Base-by-base conservation (phyloP, 2,797 vertebrate genomes). In the Zenarchopterus dispar region DNA sequence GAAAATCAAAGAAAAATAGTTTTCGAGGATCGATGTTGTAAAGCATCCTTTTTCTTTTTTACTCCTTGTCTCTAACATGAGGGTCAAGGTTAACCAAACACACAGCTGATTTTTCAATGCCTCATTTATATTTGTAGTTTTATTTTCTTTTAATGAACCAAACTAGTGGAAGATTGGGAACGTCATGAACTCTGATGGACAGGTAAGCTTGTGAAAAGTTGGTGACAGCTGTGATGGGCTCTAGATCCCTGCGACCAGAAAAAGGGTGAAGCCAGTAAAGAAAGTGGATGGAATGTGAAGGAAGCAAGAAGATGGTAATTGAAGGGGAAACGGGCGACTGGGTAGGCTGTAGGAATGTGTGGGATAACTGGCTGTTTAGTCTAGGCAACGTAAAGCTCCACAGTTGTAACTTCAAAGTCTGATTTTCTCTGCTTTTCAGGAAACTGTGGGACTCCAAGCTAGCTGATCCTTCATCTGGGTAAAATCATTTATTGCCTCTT, bases 381-480 rank as follows among this genome's bases (percentile, higher is more conserved):
- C 60, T 77, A 22, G 51, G 62, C 4, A 9, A 70, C 56, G 28
- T 78, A 67, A 73, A 80, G 70, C 66, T 51, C 26, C 26, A 54
- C 13, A 21, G 17, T 39, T 62, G 4, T 47, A 33, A 63, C 51
- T 23, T 10, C 7, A 33, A 18, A 54, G 18, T 52, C 18, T 39
- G 10, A 46, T 61, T 42, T 52, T 68, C 28, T 70, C 70, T 80
- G 63, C 79, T 51, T 72, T 70, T 36, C 88, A 99, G 97, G 90
- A 99, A 98, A 93, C 88, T 93, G 55, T 99, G 97, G 97, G 94
- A 97, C 67, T 91, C 88, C 56, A 99, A 98, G 88, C 58, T 98
- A 65, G 94, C 94, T 28, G 95, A 97, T 67, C 88, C 95, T 6
- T 94, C 90, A 48, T 95, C 94, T 66, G 96, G 96, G 97, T 99